Conservation (phyloP, 1,140 invertebrate species). For the Helicoverpa zea region DNA sequence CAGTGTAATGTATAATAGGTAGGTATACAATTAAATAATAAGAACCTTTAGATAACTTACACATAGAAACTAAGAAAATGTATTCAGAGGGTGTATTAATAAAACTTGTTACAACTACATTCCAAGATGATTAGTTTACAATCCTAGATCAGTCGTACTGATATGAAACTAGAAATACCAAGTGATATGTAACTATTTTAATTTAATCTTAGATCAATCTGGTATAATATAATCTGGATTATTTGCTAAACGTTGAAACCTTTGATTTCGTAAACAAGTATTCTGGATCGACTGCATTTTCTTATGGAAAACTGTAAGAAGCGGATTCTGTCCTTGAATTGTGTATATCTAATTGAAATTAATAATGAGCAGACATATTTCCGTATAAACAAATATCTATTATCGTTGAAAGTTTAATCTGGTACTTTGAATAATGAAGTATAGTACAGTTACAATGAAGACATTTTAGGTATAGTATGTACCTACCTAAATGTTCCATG, state of each 20-base stretch:
- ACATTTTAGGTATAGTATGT: no score
- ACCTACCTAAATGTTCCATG: no score
- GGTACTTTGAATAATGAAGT: no score
- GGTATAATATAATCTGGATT: conserved; percentile 16
- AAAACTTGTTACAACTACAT: not conserved
- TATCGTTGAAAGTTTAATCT: no score
- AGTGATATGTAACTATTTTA: not conserved
- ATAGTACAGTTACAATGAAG: no score
- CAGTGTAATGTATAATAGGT: no score
- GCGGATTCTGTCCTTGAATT: conserved; percentile 2
- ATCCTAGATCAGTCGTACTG: not conserved
- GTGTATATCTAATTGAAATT: not conserved
- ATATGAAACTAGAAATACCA: not conserved
- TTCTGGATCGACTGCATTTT: not conserved
- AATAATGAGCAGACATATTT: not conserved
- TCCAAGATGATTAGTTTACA: conserved; percentile 12
- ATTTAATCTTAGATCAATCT: conserved; percentile 24
- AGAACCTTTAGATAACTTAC: no score
- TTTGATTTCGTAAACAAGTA: not conserved
- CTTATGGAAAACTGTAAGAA: conserved; percentile 2
- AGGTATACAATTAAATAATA: no score
- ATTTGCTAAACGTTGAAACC: not conserved
- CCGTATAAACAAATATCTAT: no score
- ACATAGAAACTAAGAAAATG: not conserved
- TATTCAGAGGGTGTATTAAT: not conserved